phyloP scores from a whole-genome alignment of 2,797 vertebrate genomes.

The Delichon dasypus region DNA sequence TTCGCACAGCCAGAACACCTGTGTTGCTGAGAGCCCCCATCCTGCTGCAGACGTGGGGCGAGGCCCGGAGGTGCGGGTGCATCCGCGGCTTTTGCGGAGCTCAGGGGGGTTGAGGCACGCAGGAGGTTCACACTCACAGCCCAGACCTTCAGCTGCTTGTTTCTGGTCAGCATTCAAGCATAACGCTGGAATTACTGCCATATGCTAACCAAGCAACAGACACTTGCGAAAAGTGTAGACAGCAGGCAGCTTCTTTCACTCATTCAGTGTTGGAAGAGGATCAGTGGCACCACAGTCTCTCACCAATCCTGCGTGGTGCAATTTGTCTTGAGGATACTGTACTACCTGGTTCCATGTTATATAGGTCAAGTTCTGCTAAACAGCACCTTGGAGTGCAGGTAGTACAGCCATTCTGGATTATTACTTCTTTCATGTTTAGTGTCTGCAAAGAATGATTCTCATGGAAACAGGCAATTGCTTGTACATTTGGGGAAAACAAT shows the following conservation, averaged over 20 bases:
- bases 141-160: not conserved
- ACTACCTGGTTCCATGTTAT: not conserved
- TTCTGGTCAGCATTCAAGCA: not conserved
- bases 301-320: not conserved
- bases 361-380: not conserved
- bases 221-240: not conserved
- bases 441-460: constrained; percentile 1
- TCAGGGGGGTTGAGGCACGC: not conserved
- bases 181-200: not conserved
- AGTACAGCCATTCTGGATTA: not conserved
- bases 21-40: not conserved
- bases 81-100: fast-evolving
- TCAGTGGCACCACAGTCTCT: not conserved
- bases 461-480: not conserved
- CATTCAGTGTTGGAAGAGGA: not conserved
- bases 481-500: not conserved
- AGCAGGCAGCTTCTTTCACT: not conserved
- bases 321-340: not conserved
- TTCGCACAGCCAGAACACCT: not conserved
- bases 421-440: not conserved
- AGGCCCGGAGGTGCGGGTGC: not conserved
- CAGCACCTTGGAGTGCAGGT: not conserved
- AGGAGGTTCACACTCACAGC: not conserved
- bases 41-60: not conserved
- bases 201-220: not conserved